phyloP scores from a whole-genome alignment of 1,140 invertebrate genomes.

The Lerema accius region DNA sequence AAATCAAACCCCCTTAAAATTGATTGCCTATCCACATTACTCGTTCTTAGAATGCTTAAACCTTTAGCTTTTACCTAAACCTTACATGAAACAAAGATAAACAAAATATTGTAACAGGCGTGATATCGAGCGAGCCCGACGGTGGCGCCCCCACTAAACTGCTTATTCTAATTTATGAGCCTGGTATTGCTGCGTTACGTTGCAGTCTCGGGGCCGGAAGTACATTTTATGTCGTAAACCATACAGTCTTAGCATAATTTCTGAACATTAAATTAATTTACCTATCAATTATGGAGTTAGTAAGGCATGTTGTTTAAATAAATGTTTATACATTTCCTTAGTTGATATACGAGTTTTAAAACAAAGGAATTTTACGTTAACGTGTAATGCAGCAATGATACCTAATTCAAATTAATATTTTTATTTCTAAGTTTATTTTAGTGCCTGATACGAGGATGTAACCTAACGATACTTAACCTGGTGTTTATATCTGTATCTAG shows the following conservation, averaged over 20 bases:
- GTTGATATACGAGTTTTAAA: no score
- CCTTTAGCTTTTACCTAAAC: background rate
- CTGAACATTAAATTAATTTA: conserved; percentile 75
- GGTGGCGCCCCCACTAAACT: conserved; percentile 60
- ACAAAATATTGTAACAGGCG: conserved; percentile 27
- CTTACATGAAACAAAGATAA: background rate
- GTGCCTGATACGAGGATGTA: no score
- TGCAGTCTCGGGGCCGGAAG: conserved; percentile 72
- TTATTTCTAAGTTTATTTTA: no score
- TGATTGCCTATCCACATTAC: background rate
- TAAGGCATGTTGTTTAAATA: conserved; percentile 2
- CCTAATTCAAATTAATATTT: no score
- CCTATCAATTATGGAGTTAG: conserved; percentile 60
- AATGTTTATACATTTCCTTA: no score
- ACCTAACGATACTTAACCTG: no score
- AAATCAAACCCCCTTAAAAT: background rate
- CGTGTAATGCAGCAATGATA: no score
- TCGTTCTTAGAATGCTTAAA: background rate
- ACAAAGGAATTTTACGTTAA: no score
- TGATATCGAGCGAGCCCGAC: conserved; percentile 30
- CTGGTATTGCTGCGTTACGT: conserved; percentile 72
- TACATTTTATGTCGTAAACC: conserved; percentile 76
- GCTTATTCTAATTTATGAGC: conserved; percentile 77
- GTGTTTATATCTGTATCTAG: no score
- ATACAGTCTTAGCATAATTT: conserved; percentile 76